phyloP scores from a whole-genome alignment of 2,113 vertebrate species.

The Rhegmatorhina hoffmannsi region DNA sequence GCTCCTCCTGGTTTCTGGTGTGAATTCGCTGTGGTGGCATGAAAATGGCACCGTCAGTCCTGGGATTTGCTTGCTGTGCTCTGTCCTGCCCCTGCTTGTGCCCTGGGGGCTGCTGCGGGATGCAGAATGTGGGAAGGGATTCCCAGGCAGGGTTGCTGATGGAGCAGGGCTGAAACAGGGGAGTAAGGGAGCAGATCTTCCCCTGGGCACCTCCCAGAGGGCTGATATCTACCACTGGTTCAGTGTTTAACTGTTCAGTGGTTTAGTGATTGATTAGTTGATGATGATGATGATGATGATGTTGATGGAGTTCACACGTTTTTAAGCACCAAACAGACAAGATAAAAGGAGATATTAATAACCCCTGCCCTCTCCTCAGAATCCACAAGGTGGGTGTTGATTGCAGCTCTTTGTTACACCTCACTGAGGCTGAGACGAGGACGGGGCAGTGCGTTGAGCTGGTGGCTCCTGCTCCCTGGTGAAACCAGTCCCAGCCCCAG shows the following conservation, averaged over 20 bases:
- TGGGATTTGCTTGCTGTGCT: background rate
- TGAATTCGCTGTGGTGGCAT: background rate
- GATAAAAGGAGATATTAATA: background rate
- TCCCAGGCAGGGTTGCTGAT: background rate
- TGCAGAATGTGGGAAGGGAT: accelerated
- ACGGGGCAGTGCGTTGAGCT: background rate
- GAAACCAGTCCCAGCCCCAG: background rate
- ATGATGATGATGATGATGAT: too few species aligned
- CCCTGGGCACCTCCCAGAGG: background rate
- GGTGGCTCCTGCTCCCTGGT: background rate
- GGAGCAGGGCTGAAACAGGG: background rate
- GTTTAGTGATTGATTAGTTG: background rate
- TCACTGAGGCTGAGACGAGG: accelerated
- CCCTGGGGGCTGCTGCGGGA: background rate
- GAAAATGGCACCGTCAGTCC: background rate
- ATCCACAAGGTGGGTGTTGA: background rate
- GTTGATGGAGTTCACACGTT: background rate
- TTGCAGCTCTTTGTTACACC: background rate
- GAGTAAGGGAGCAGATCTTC: background rate
- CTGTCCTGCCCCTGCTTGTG: background rate
- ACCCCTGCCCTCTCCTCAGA: background rate
- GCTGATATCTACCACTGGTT: background rate
- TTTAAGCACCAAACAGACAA: background rate
- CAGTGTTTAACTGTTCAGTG: background rate
- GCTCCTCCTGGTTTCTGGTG: background rate